Conservation (phyloP, 1,140 invertebrate species). For the Eumaeus atala region DNA sequence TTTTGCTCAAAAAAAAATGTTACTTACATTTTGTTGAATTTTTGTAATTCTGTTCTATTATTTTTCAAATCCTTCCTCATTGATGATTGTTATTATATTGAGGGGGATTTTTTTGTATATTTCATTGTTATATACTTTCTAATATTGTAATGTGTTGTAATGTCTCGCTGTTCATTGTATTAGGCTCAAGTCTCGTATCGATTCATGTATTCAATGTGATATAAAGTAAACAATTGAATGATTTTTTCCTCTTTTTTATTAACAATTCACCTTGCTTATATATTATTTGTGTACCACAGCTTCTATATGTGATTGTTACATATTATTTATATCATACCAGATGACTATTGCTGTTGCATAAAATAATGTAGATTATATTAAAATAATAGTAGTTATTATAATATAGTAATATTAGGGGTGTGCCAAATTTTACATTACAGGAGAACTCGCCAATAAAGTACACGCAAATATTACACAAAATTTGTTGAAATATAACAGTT, state of each 20-base stretch:
- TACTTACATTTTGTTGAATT: constrained; percentile 23
- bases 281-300: constrained; percentile 36
- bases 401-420: constrained; percentile 26
- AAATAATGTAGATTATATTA: constrained; percentile 45
- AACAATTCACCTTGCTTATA: constrained; percentile 29
- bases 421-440: constrained; percentile 65
- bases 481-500: no score
- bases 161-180: constrained; percentile 13
- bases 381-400: constrained; percentile 41
- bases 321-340: constrained; percentile 36
- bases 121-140: constrained; percentile 13
- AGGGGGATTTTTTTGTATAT: constrained; percentile 13
- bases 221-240: constrained; percentile 58
- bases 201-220: constrained; percentile 62
- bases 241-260: constrained; percentile 46
- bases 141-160: constrained; percentile 14
- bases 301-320: constrained; percentile 36
- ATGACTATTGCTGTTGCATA: constrained; percentile 22
- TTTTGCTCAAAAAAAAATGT: constrained; percentile 50
- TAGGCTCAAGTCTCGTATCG: constrained; percentile 41
- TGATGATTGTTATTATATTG: constrained; percentile 15
- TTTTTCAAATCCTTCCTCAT: neutral
- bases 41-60: constrained; percentile 16
- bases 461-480: constrained; percentile 18
- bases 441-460: constrained; percentile 44